Evolutionary conservation across 2,113 vertebrate species (phyloP).

Genomic region (Trogon melanurus): DNA sequence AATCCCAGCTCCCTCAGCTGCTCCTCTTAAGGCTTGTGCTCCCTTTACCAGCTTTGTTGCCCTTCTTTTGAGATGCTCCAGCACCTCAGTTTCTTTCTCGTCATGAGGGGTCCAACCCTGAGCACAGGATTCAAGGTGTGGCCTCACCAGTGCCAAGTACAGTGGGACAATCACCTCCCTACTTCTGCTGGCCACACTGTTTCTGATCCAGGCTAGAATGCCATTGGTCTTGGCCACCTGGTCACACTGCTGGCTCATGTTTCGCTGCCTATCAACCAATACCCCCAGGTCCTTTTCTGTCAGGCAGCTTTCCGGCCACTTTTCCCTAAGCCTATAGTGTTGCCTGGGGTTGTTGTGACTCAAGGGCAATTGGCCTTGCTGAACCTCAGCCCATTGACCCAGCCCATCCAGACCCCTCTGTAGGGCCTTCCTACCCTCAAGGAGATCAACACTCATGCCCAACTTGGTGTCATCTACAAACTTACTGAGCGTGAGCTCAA

Average conservation of each 20-base stretch:
- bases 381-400: background rate
- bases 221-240: background rate
- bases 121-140: background rate
- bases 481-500: fast-evolving
- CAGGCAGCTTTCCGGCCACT: background rate
- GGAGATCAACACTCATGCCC: background rate
- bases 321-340: fast-evolving
- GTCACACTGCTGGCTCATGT: background rate
- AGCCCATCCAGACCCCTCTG: background rate
- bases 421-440: background rate
- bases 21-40: background rate
- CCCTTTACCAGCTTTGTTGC: background rate
- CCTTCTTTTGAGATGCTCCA: fast-evolving
- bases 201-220: background rate
- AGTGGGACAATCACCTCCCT: fast-evolving
- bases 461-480: background rate
- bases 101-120: background rate
- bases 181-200: background rate
- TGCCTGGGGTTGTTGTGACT: background rate
- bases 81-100: background rate
- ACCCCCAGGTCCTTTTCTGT: fast-evolving
- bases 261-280: fast-evolving
- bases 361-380: background rate
- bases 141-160: background rate
- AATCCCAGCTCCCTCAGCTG: too few species aligned